Evolutionary conservation across 2,888 invertebrate species (phyloP).

Genomic region (Pollenia griseotomentosa): DNA sequence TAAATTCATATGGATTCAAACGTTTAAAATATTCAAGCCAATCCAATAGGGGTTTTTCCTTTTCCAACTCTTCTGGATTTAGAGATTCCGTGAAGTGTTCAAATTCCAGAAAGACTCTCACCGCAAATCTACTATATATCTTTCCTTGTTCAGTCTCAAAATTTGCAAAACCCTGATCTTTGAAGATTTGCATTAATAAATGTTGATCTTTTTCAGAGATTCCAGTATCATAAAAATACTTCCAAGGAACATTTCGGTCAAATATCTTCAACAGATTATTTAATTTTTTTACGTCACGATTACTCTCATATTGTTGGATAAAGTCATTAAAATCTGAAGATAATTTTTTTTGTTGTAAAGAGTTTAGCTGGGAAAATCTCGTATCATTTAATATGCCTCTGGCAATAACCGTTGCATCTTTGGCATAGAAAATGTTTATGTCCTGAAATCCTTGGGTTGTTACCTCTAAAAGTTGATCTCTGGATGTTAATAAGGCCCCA

Average conservation of each 20-base stretch:
- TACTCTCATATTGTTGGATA: not conserved
- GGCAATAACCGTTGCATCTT: not conserved
- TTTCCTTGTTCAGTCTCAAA: not conserved
- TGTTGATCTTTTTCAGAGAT: not conserved
- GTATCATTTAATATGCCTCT: not conserved
- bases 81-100: not conserved
- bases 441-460: not conserved
- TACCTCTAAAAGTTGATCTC: not conserved
- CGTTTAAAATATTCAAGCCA: too few species aligned
- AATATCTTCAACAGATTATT: not conserved
- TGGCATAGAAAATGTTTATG: not conserved
- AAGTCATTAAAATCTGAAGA: not conserved
- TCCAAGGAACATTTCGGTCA: not conserved
- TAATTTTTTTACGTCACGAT: not conserved
- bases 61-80: not conserved
- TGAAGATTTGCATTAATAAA: not conserved
- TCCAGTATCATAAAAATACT: not conserved
- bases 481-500: too few species aligned
- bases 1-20: too few species aligned
- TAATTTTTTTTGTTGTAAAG: not conserved
- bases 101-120: not conserved
- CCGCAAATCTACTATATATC: not conserved
- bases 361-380: not conserved
- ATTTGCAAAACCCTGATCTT: not conserved
- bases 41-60: slow-evolving; percentile 21